Base-by-base conservation (phyloP, 2,797 vertebrate genomes). In the Lithobates sylvaticus region DNA sequence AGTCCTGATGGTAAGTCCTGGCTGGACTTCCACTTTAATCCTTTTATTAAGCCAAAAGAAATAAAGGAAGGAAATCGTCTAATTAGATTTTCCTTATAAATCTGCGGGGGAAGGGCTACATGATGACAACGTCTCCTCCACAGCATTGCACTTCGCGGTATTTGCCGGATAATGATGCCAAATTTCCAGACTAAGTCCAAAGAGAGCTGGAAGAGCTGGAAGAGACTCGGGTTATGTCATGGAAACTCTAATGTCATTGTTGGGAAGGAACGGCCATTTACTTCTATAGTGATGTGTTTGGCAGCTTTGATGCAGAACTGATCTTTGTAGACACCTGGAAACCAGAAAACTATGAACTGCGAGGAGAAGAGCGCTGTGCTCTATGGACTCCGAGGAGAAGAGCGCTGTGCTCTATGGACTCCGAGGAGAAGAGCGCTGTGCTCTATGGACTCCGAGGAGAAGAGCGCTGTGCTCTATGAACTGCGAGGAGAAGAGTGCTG, bases 211-310 rank as follows among this genome's bases (percentile, higher is more conserved):
- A 36, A 29, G 29, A 81, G 47, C 68, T n/a, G n/a, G n/a, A n/a
- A n/a, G n/a, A n/a, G n/a, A 18, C 79, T 27, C 58, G 32, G 50
- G 29, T 15, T 71, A 26, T 71, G 68, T 81, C 36, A 81, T 81
- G 79, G 79, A 81, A 81, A 71, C 39, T 71, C 5, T 27, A 71
- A n/a, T 36, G 79, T 81, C 58, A 81, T 39, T 32, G 27, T 72
- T n/a, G 68, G 79, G 16, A 71, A 72, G 79, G 78, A 81, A 81
- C 36, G 23, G 21, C 50, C 42, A 36, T 70, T 71, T 10, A 23
- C 68, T 72, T 39, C 0, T 13, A 36, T 3, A 34, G 34, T 32
- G 50, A 26, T 39, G 68, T 50, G 54, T 68, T 54, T 81, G 79
- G 47, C 32, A 72, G 47, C 26, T 15, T 34, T 8, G 16, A 15